These are phyloP conservation scores for Pantherophis alleghaniensis DNA, from an alignment of 2,797 vertebrate genomes.

Conservation along the genomic window DNA sequence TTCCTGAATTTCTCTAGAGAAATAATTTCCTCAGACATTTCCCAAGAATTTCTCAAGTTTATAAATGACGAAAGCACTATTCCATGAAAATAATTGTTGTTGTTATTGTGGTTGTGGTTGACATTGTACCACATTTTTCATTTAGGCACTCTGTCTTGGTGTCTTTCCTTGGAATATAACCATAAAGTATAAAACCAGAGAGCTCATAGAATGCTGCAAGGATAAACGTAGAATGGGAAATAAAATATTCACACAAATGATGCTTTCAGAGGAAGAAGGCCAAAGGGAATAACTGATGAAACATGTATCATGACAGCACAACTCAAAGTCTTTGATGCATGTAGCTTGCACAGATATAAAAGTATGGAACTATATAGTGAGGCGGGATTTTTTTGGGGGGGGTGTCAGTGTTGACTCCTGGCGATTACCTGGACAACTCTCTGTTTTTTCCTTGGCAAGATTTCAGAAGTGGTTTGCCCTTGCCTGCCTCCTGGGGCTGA, in stretches of 20 bases:
- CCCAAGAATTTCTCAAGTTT: background rate
- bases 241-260: background rate
- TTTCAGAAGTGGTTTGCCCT: background rate
- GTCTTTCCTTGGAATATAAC: background rate
- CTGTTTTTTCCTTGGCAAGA: background rate
- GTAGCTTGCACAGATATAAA: background rate
- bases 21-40: background rate
- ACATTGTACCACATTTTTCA: background rate
- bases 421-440: background rate
- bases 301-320: background rate
- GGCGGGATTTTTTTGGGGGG: background rate
- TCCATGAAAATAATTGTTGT: background rate
- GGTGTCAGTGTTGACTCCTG: background rate
- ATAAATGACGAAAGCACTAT: background rate
- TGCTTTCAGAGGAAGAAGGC: background rate
- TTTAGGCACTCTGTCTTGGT: background rate
- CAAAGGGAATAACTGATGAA: background rate
- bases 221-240: background rate
- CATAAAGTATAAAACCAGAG: background rate
- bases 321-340: background rate
- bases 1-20: background rate
- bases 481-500: background rate
- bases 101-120: background rate
- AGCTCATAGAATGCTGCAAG: background rate
- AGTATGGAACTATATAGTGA: background rate